Evolutionary conservation across 2,888 invertebrate species (phyloP).

Genomic region (Lymantria dispar): DNA sequence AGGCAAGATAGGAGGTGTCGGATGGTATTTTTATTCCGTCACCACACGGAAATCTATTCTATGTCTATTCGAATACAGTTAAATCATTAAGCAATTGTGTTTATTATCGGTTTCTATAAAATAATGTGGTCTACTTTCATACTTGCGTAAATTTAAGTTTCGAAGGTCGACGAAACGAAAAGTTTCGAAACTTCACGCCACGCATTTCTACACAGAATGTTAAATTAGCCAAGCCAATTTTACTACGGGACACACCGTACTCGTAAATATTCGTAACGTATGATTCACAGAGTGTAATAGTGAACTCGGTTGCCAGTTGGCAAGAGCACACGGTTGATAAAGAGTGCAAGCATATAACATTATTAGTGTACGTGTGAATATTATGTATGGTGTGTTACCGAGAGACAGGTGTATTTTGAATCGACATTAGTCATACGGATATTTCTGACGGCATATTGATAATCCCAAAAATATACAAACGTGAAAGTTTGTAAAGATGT

Average conservation of each 20-base stretch:
- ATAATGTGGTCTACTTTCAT: no score
- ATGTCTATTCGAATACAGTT: no score
- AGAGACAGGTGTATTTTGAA: slow-evolving; percentile 33
- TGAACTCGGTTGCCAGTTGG: slow-evolving; percentile 53
- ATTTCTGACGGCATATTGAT: slow-evolving; percentile 2
- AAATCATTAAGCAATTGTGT: no score
- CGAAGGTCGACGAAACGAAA: not conserved
- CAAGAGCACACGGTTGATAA: slow-evolving; percentile 39
- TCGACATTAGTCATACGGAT: slow-evolving; percentile 18
- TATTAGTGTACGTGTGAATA: slow-evolving; percentile 11
- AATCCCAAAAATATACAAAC: not conserved
- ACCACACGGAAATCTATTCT: no score
- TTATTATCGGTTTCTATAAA: no score
- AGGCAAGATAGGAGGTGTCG: no score
- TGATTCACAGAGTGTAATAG: slow-evolving; percentile 40
- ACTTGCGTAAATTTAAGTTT: not conserved
- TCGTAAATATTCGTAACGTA: slow-evolving; percentile 26
- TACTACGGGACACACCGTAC: not conserved
- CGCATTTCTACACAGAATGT: not conserved
- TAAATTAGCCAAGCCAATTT: slow-evolving; percentile 2
- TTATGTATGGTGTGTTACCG: slow-evolving; percentile 10
- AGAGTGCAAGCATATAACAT: slow-evolving; percentile 26
- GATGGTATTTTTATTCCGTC: no score
- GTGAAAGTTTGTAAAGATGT: not conserved
- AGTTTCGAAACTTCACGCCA: not conserved